Conservation (phyloP, 2,797 vertebrate genomes). For the Triplophysa yarkandensis region DNA sequence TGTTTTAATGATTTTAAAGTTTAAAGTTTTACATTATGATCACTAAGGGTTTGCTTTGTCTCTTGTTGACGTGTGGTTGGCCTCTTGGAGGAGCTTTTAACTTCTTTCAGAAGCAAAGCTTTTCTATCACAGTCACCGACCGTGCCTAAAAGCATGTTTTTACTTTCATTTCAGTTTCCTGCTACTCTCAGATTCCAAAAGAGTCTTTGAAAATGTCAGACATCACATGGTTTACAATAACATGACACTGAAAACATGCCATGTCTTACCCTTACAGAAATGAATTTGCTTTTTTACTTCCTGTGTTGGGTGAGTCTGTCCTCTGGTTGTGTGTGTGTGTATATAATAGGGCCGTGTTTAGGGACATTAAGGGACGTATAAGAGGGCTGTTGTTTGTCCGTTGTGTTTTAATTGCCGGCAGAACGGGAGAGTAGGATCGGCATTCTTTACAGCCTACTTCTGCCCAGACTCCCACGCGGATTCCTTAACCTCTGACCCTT, state of each 20-base stretch:
- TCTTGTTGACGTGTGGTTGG: conserved; percentile 23
- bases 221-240: conserved; percentile 16
- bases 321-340: conserved; percentile 16
- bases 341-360: conserved; percentile 18
- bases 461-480: conserved; percentile 48
- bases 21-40: conserved; percentile 1
- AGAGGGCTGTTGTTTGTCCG: conserved; percentile 54
- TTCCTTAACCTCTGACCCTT: conserved; percentile 41
- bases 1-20: neutral
- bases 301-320: neutral
- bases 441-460: conserved; percentile 55
- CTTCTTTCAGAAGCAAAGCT: conserved; percentile 5
- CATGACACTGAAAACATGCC: neutral
- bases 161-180: conserved; percentile 15
- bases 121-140: conserved; percentile 25
- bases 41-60: conserved; percentile 17
- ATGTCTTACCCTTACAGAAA: neutral
- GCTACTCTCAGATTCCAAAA: neutral
- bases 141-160: conserved; percentile 18
- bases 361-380: conserved; percentile 36
- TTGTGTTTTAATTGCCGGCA: conserved; percentile 53
- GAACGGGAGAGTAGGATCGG: conserved; percentile 46
- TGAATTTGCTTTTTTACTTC: conserved; percentile 19
- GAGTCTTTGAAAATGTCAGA: conserved; percentile 37
- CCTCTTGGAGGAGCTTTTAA: conserved; percentile 23